These are phyloP conservation scores for Sinocyclocheilus grahami DNA, from an alignment of 2,113 vertebrate genomes.

Conservation along the genomic window DNA sequence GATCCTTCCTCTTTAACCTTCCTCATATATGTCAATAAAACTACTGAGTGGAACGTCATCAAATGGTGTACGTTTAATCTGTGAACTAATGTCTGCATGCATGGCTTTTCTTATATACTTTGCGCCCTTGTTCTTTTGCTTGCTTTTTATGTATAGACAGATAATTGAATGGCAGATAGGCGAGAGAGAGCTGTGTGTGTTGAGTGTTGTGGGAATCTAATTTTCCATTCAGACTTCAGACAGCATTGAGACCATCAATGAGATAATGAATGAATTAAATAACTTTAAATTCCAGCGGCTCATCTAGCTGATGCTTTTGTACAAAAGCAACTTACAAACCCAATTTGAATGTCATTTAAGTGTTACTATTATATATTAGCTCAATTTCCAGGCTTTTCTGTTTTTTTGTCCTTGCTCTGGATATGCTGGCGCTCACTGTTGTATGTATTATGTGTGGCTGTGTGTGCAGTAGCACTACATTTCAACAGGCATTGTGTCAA, in stretches of 20 bases:
- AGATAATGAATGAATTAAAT: background rate
- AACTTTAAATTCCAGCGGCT: background rate
- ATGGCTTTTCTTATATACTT: background rate
- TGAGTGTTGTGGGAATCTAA: background rate
- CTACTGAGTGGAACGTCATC: background rate
- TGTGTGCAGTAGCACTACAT: background rate
- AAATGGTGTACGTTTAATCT: background rate
- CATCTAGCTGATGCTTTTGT: background rate
- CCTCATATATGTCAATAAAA: background rate
- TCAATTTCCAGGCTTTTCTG: background rate
- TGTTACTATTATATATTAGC: slow-evolving; percentile 40
- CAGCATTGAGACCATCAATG: slow-evolving; percentile 10
- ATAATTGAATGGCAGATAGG: background rate
- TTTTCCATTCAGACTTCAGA: background rate
- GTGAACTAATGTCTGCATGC: no score
- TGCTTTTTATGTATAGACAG: background rate
- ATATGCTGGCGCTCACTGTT: background rate
- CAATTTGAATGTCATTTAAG: background rate
- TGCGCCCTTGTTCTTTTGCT: background rate
- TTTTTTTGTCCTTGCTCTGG: background rate
- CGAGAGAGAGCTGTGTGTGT: background rate
- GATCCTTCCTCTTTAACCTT: background rate
- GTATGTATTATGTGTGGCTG: background rate
- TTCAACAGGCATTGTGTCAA: background rate
- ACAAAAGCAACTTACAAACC: background rate